Conservation (phyloP, 2,113 vertebrate species). For the Chaetorhynchus papuensis region DNA sequence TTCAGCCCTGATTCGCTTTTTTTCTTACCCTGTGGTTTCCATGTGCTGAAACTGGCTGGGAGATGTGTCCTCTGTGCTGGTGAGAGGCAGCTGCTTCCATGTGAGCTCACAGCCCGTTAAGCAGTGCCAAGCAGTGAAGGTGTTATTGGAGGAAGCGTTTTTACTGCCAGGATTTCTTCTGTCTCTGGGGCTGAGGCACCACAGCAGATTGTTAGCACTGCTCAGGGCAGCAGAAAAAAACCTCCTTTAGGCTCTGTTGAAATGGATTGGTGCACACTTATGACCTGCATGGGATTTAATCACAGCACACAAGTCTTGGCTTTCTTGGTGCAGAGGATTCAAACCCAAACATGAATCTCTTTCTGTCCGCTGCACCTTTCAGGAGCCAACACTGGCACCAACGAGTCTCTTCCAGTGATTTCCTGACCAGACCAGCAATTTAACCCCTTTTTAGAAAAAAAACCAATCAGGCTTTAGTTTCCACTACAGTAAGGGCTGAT, state of each 20-base stretch:
- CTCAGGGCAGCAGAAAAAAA: neutral
- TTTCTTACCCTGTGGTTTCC: constrained; percentile 26
- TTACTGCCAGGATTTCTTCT: neutral
- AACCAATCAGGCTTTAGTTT: neutral
- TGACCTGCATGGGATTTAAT: neutral
- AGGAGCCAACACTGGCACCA: neutral
- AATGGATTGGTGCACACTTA: neutral
- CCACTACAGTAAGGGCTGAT: neutral
- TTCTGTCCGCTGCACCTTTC: neutral
- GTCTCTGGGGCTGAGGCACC: neutral
- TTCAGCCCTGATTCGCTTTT: neutral
- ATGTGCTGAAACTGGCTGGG: neutral
- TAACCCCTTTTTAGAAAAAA: neutral
- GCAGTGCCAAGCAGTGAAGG: neutral
- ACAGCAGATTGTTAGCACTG: neutral
- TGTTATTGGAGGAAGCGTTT: constrained; percentile 1
- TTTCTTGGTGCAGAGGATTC: neutral
- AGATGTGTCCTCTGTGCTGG: neutral
- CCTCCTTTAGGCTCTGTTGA: neutral
- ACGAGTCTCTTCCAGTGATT: neutral
- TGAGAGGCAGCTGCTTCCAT: constrained; percentile 7
- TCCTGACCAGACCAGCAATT: neutral
- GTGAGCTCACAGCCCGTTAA: neutral
- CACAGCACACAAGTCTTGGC: neutral
- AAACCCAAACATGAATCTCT: neutral